phyloP scores from a whole-genome alignment of 2,113 vertebrate species.

The Piprites chloris region DNA sequence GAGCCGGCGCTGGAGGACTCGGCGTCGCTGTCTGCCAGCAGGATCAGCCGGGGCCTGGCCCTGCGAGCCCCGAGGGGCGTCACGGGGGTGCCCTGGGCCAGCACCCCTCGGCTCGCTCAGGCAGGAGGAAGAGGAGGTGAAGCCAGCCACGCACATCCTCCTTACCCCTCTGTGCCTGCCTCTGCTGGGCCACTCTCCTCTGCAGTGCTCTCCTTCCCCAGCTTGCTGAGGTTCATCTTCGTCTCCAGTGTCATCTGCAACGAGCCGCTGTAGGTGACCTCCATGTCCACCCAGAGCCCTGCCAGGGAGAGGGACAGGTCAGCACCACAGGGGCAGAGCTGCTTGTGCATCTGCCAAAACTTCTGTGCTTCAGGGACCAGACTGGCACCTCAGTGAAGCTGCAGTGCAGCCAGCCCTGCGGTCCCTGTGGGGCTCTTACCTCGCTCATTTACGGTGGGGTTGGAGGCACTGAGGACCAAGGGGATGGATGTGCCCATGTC shows the following conservation, averaged over 20 bases:
- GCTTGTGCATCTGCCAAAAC: neutral
- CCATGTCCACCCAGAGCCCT: conserved; percentile 89
- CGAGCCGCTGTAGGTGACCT: conserved; percentile 81
- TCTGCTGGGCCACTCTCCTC: conserved; percentile 65
- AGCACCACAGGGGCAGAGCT: neutral
- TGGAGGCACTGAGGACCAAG: conserved; percentile 73
- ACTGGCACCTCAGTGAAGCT: neutral
- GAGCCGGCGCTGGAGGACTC: conserved; percentile 88
- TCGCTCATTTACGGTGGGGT: conserved; percentile 76
- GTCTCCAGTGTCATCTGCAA: conserved; percentile 91
- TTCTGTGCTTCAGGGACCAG: accelerated
- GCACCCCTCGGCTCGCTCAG: accelerated
- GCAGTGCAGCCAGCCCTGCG: accelerated
- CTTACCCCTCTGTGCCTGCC: conserved; percentile 66
- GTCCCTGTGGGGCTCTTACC: conserved; percentile 50
- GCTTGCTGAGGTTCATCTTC: conserved; percentile 86
- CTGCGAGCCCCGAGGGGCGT: neutral
- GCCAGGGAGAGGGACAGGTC: neutral
- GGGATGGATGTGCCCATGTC: conserved; percentile 88
- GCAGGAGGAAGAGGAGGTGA: neutral
- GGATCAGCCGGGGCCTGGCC: conserved; percentile 52
- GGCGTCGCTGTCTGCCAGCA: conserved; percentile 85
- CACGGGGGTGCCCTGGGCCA: neutral
- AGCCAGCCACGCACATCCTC: accelerated
- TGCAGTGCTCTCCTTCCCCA: conserved; percentile 79